A percentile compares a stretch with the other conserved stretches of the same genome.
phyloP scores from a whole-genome alignment of 1,140 invertebrate genomes.

The Sitodiplosis mosellana region DNA sequence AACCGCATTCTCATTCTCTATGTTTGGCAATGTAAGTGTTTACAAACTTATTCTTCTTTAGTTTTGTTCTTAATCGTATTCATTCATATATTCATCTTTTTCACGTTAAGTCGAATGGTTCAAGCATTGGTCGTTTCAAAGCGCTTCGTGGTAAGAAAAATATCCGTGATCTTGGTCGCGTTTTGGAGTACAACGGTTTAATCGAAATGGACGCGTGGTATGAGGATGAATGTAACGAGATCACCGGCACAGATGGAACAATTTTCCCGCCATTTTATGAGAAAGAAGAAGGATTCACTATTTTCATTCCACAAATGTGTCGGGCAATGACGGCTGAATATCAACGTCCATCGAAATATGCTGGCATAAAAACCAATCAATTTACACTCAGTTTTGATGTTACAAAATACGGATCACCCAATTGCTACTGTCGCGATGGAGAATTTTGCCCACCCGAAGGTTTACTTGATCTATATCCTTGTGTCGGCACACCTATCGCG shows the following conservation, averaged over 20 bases:
- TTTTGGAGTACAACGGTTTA: slow-evolving; percentile 39
- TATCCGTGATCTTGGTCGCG: slow-evolving; percentile 43
- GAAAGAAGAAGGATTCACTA: slow-evolving; percentile 35
- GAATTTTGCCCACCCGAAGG: slow-evolving; percentile 38
- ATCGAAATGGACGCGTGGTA: slow-evolving; percentile 34
- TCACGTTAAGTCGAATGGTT: slow-evolving; percentile 17
- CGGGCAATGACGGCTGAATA: slow-evolving; percentile 42
- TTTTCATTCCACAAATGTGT: slow-evolving; percentile 45
- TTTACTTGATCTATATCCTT: slow-evolving; percentile 38
- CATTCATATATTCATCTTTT: no score
- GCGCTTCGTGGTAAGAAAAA: slow-evolving; percentile 50
- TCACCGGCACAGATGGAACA: slow-evolving; percentile 53
- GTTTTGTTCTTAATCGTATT: no score
- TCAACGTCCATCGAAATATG: slow-evolving; percentile 32
- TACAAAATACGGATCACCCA: slow-evolving; percentile 27
- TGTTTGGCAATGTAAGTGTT: slow-evolving; percentile 45
- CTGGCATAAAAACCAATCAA: slow-evolving; percentile 44
- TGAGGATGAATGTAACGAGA: slow-evolving; percentile 43
- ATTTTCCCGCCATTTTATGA: slow-evolving; percentile 54
- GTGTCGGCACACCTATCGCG: slow-evolving; percentile 31
- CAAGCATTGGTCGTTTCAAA: slow-evolving; percentile 28
- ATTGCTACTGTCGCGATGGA: slow-evolving; percentile 42
- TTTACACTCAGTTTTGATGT: slow-evolving; percentile 56
- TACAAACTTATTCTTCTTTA: no score
- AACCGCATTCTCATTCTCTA: slow-evolving; percentile 42